These are phyloP conservation scores for Pilophorus perplexus DNA, from an alignment of 2,888 invertebrate species.

Conservation along the genomic window DNA sequence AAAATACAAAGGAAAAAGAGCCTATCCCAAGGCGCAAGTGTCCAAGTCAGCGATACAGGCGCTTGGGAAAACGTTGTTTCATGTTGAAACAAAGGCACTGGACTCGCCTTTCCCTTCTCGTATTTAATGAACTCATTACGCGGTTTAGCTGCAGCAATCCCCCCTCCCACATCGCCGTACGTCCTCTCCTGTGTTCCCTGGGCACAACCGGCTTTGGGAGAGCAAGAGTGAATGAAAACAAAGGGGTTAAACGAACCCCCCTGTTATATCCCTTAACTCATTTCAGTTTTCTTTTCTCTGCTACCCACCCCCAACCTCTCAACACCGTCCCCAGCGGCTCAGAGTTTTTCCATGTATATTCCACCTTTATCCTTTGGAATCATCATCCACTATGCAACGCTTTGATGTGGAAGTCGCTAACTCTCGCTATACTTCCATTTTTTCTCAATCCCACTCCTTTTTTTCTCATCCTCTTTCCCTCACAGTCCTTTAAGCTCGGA, in stretches of 20 bases:
- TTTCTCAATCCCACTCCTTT: constrained; percentile 3
- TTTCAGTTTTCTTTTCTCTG: constrained; percentile 18
- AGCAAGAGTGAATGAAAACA: constrained; percentile 35
- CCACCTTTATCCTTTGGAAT: constrained; percentile 26
- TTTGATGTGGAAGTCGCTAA: constrained; percentile 26
- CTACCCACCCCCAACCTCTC: neutral
- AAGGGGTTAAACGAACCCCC: constrained; percentile 31
- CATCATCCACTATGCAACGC: constrained; percentile 32
- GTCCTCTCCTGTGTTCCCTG: too few relatives aligned
- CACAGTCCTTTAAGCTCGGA: neutral
- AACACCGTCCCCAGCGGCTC: neutral
- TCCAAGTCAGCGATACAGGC: constrained; percentile 1
- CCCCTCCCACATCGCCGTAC: neutral
- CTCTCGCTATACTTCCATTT: neutral
- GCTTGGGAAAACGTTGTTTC: constrained; percentile 27
- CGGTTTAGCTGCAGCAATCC: constrained; percentile 26
- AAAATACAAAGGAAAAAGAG: neutral
- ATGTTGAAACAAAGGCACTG: constrained; percentile 18
- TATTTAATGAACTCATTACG: constrained; percentile 37
- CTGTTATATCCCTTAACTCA: constrained; percentile 35
- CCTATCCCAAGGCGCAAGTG: constrained; percentile 14
- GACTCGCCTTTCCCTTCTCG: neutral
- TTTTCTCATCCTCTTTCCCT: neutral
- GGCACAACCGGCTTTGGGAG: neutral
- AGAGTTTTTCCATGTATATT: neutral